Evolutionary conservation across 2,797 vertebrate species (phyloP), one percentile per base, ranked within the genome.

Genomic region (Helicolenus hilgendorfi): DNA sequence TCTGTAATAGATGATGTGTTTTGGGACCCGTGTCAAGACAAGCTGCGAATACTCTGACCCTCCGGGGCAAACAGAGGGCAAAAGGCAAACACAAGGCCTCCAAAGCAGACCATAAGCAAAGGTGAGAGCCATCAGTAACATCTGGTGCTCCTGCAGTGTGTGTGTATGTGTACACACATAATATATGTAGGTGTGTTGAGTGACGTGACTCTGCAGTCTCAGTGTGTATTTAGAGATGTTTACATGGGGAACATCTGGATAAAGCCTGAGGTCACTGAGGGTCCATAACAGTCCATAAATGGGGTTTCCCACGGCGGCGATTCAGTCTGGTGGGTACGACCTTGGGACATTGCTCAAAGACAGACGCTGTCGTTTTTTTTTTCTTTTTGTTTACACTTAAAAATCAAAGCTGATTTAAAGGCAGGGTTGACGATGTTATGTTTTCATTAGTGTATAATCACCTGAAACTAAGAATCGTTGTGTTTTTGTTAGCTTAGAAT

Each of bases 171-270:
- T 58, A 31, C 59, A 38, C 33, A 79, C 63, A 74, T 60, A 65
- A 85, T 73, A 70, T 72, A 81, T 71, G 77, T 86, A 83, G 85
- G 83, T 91, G 93, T 94, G 87, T 67, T 89, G 76, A 89, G 72
- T 5, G 26, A 89, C 88, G 77, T 71, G 63, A 78, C 79, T 73
- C 85, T n/a, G 15, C 85, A 77, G 73, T 70, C 36, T 3, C 45
- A 45, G 79, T 77, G 91, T 95, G 92, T 95, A 91, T 95, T 94
- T 94, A 92, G 89, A 92, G 81, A 84, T 96, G 95, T 97, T 97
- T 96, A 96, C 94, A 90, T 24, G 68, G 60, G 77, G 83, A 94
- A 96, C 96, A 96, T 97, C 96, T 97, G 96, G 96, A 95, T 86
- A 72, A 91, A 89, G 92, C 84, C 91, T 86, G 87, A 92, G 94